These are phyloP conservation scores for Macroramphosus scolopax DNA, from an alignment of 2,797 vertebrate genomes.

Conservation along the genomic window DNA sequence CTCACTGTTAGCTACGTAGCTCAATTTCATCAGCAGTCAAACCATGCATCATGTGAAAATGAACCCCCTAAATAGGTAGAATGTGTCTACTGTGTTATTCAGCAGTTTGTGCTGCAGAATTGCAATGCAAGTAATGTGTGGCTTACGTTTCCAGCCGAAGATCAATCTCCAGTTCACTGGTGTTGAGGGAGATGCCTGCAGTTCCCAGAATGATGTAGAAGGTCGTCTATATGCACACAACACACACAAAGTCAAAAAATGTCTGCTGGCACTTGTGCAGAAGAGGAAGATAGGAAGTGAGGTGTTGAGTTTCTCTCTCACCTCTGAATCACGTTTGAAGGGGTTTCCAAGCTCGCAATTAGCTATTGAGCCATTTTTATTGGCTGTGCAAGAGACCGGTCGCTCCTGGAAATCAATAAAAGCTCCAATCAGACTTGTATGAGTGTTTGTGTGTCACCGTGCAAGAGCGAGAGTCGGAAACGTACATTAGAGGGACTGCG, in stretches of 20 bases:
- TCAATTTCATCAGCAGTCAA: no score
- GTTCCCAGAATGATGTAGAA: conserved; percentile 91
- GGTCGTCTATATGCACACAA: conserved; percentile 74
- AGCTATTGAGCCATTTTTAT: conserved; percentile 85
- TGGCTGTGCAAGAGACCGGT: conserved; percentile 79
- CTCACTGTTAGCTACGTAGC: no score
- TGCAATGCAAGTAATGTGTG: background rate
- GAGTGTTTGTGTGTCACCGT: background rate
- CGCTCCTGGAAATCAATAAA: conserved; percentile 68
- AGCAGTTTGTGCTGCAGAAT: no score
- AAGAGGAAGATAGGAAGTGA: no score
- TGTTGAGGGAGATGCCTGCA: conserved; percentile 82
- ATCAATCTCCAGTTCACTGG: conserved; percentile 83
- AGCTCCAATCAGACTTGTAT: background rate
- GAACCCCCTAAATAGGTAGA: no score
- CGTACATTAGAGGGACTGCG: conserved; percentile 45
- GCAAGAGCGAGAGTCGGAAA: conserved; percentile 1
- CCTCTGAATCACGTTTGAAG: conserved; percentile 83
- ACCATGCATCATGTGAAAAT: no score
- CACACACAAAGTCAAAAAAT: conserved; percentile 9
- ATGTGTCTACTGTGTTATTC: no score
- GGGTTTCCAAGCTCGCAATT: conserved; percentile 94
- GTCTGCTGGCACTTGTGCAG: no score
- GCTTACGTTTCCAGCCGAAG: conserved; percentile 88
- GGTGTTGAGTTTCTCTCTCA: conserved; percentile 73